Conservation (phyloP, 2,113 vertebrate genomes). For the Gopherus evgoodei region DNA sequence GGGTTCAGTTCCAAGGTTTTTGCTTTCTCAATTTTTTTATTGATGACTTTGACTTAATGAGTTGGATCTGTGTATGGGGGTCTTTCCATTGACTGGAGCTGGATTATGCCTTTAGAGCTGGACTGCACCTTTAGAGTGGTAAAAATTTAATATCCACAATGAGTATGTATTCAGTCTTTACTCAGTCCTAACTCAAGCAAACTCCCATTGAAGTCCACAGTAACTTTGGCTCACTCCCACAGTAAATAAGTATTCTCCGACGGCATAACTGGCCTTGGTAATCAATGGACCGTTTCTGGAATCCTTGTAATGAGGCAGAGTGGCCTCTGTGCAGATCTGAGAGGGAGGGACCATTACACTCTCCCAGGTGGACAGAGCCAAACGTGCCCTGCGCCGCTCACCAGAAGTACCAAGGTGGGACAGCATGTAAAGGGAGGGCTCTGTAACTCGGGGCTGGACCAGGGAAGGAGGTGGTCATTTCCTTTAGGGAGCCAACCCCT, state of each 20-base stretch:
- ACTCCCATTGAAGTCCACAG: neutral
- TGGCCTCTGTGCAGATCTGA: too few relatives aligned
- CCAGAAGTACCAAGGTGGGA: too few relatives aligned
- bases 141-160: neutral
- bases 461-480: too few relatives aligned
- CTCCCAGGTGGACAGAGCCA: too few relatives aligned
- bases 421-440: too few relatives aligned
- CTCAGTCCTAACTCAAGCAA: neutral
- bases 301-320: too few relatives aligned
- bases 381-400: too few relatives aligned
- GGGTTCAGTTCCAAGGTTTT: neutral
- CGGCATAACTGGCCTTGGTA: neutral
- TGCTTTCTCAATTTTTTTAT: neutral
- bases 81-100: neutral
- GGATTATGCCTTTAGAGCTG: neutral
- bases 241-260: neutral
- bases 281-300: fast-evolving
- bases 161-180: neutral
- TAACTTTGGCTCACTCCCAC: neutral
- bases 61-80: too few relatives aligned
- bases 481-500: too few relatives aligned
- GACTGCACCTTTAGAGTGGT: neutral
- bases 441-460: too few relatives aligned
- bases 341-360: too few relatives aligned
- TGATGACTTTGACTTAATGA: too few relatives aligned